Percentiles rank a stretch among this genome's conserved stretches.
Conservation (phyloP, 2,888 invertebrate species). For the Timema podura region DNA sequence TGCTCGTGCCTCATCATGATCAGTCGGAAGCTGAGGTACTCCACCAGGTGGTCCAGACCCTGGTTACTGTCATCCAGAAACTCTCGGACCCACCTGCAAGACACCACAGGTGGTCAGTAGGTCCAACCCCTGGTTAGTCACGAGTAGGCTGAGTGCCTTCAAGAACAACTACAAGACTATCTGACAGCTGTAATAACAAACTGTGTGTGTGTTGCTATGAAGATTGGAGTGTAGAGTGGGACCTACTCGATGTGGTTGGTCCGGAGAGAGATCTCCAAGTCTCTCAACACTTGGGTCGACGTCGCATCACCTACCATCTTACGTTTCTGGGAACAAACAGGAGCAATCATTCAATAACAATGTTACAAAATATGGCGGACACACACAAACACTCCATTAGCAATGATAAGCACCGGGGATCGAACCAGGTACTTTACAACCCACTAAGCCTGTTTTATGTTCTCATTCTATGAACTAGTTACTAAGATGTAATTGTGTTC, state of each 20-base stretch:
- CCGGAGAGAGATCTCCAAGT: conserved; percentile 96
- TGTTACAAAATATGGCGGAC: too few relatives aligned
- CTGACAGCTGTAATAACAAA: not conserved
- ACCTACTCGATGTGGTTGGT: conserved; percentile 99
- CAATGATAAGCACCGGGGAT: too few relatives aligned
- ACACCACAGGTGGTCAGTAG: conserved; percentile 21
- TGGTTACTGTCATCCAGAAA: conserved; percentile 95
- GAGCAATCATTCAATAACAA: too few relatives aligned
- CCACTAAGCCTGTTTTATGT: too few relatives aligned
- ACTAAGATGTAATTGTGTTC: too few relatives aligned
- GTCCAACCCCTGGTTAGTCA: too few relatives aligned
- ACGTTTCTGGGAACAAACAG: conserved; percentile 70
- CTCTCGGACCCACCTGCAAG: conserved; percentile 92
- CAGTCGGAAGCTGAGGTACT: conserved; percentile 92
- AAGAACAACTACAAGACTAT: not conserved
- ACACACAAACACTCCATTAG: too few relatives aligned
- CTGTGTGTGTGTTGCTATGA: not conserved
- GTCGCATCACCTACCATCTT: conserved; percentile 96
- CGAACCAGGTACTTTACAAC: too few relatives aligned
- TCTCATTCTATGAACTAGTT: too few relatives aligned
- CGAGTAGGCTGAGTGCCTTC: too few relatives aligned
- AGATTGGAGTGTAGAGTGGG: conserved; percentile 19
- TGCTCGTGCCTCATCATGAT: conserved; percentile 93
- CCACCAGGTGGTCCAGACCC: conserved; percentile 93
- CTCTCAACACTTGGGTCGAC: conserved; percentile 95